Evolutionary conservation across 2,888 invertebrate species (phyloP).

Genomic region (Trissonchulus latispiculum): DNA sequence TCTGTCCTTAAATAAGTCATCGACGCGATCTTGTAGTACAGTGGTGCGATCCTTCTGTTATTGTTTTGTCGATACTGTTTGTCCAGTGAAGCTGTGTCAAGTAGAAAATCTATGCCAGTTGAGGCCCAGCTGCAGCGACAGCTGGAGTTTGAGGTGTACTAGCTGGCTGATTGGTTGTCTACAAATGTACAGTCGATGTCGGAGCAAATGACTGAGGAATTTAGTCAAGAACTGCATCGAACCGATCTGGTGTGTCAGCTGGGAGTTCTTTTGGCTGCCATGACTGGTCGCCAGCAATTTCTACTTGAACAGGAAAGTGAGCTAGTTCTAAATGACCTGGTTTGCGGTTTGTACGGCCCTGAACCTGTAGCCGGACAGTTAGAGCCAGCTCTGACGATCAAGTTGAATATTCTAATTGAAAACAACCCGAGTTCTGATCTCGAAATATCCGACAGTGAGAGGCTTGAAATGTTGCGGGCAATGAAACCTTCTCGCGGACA

Average conservation of each 20-base stretch:
- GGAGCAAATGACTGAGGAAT: neutral
- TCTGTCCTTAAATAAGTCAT: too few species aligned
- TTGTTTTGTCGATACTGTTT: too few species aligned
- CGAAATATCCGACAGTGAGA: conserved; percentile 48
- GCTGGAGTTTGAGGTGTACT: neutral
- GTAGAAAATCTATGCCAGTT: neutral
- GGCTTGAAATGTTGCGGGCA: conserved; percentile 53
- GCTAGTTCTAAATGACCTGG: neutral
- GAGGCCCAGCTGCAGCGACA: neutral
- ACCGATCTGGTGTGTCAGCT: neutral
- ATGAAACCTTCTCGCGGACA: conserved; percentile 54
- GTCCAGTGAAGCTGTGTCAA: too few species aligned
- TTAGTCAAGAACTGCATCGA: neutral
- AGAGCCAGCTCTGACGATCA: neutral
- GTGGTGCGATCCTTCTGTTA: too few species aligned
- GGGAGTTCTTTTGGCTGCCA: neutral
- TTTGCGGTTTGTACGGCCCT: neutral
- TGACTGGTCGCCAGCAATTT: conserved; percentile 28
- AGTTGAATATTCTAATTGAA: neutral
- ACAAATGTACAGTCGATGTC: neutral
- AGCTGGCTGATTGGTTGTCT: neutral
- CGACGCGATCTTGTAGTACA: too few species aligned
- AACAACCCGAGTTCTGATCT: conserved; percentile 24
- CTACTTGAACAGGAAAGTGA: neutral
- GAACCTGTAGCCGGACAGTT: neutral